Base-by-base conservation (phyloP, 2,888 invertebrate species). In the Cerastis rubricosa region DNA sequence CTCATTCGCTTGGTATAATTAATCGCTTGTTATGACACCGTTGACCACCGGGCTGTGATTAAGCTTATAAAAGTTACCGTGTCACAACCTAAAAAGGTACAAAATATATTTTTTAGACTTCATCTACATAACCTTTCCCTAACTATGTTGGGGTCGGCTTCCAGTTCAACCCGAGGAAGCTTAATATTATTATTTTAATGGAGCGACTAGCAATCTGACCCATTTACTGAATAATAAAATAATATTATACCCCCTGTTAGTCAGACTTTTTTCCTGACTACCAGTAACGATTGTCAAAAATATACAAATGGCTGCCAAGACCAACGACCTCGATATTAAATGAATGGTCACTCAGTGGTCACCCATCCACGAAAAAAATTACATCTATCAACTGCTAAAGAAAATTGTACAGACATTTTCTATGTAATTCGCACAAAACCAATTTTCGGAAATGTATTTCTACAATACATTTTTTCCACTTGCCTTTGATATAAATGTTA, bases 401-500 rank as follows among this genome's bases (percentile, higher is more conserved):
- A 51, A 71, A 71, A 69, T 49, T 22, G 59, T 35, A 71, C 49
- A 45, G 12, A 74, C 19, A 70, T 83, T 67, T 79, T 43, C 47
- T n/a, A 67, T 43, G 65, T 67, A 57, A 57, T 78, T 57, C 43
- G 7, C 35, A 22, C 19, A 73, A 68, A 59, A 75, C 66, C 71
- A 87, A 82, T 85, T 79, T 86, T 71, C 64, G 40, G 61, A 68
- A 79, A 54, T 72, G 61, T 84, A 65, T 76, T 78, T 76, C 54
- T 77, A 57, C 74, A 47, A 69, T 63, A 76, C 65, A 79, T 79
- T 79, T 76, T 74, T 77, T 72, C 45, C 71, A 51, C 51, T 68
- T 68, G 40, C 61, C 57, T 45, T 78, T 74, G 57, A 63, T 79
- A 74, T 78, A 74, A 85, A 87, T 83, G 85, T 85, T 59, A 87